phyloP scores from a whole-genome alignment of 2,113 vertebrate genomes.

The Pseudois nayaur region DNA sequence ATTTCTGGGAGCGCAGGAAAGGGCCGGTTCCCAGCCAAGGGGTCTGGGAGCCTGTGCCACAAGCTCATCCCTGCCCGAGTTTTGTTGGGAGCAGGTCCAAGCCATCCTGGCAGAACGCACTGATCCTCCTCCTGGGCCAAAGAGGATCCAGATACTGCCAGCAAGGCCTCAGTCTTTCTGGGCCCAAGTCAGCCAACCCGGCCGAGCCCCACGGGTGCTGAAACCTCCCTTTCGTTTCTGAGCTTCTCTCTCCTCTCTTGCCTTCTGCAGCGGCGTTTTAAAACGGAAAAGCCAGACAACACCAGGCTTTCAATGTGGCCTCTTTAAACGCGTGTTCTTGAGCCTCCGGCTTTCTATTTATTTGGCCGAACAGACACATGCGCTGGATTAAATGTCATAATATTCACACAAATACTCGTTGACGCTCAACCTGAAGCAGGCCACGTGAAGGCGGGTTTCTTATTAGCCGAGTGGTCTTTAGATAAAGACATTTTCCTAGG shows the following conservation, averaged over 20 bases:
- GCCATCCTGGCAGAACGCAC: neutral
- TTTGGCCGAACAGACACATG: neutral
- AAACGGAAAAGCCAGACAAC: conserved; percentile 18
- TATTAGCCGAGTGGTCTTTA: neutral
- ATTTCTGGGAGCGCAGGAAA: neutral
- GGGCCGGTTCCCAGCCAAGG: accelerated
- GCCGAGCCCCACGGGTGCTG: accelerated
- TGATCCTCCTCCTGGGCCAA: neutral
- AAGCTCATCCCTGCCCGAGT: neutral
- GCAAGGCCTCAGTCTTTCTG: neutral
- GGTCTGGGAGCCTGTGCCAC: accelerated
- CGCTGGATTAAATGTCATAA: neutral
- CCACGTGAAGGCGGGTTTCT: neutral
- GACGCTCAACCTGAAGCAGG: neutral
- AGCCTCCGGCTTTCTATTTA: neutral
- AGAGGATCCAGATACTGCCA: neutral
- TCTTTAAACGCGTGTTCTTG: neutral
- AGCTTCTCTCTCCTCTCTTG: neutral
- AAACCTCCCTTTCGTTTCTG: conserved; percentile 34
- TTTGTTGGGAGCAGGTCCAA: neutral
- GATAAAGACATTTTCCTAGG: neutral
- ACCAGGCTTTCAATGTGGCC: neutral
- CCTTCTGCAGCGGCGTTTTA: neutral
- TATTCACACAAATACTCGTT: neutral
- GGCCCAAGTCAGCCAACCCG: neutral